phyloP scores from a whole-genome alignment of 2,113 vertebrate species.

The Poeciliopsis turrubarensis region DNA sequence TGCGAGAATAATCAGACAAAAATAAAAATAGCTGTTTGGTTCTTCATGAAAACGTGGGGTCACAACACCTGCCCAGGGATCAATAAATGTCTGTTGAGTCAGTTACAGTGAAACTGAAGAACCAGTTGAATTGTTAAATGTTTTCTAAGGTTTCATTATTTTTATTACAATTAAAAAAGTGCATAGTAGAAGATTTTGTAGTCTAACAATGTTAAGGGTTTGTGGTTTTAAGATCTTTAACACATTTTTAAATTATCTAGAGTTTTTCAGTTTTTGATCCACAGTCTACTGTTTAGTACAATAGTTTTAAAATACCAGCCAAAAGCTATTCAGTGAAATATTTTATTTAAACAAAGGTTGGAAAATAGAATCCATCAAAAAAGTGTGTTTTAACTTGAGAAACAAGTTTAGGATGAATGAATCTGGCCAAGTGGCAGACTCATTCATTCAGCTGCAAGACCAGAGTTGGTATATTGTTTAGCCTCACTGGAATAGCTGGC shows the following conservation, averaged over 20 bases:
- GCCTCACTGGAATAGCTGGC: constrained; percentile 32
- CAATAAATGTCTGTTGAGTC: no score
- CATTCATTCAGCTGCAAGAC: constrained; percentile 3
- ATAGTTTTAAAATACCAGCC: neutral
- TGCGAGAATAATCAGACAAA: neutral
- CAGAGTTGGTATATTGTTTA: constrained; percentile 13
- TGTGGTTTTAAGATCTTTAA: no score
- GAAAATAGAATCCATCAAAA: neutral
- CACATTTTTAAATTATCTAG: no score
- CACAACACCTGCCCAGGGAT: no score
- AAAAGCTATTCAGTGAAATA: neutral
- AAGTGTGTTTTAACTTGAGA: constrained; percentile 1
- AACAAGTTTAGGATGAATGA: neutral
- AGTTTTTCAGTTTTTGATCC: no score
- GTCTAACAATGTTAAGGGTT: no score
- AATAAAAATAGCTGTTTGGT: no score
- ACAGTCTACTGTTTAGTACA: neutral
- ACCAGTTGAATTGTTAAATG: neutral
- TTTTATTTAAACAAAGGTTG: neutral
- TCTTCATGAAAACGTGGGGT: no score
- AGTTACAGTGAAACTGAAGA: no score
- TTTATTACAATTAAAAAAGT: no score
- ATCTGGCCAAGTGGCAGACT: neutral
- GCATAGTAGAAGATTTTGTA: no score
- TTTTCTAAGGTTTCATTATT: neutral